Base-by-base conservation (phyloP, 2,888 invertebrate genomes). In the Epiblema foenella region DNA sequence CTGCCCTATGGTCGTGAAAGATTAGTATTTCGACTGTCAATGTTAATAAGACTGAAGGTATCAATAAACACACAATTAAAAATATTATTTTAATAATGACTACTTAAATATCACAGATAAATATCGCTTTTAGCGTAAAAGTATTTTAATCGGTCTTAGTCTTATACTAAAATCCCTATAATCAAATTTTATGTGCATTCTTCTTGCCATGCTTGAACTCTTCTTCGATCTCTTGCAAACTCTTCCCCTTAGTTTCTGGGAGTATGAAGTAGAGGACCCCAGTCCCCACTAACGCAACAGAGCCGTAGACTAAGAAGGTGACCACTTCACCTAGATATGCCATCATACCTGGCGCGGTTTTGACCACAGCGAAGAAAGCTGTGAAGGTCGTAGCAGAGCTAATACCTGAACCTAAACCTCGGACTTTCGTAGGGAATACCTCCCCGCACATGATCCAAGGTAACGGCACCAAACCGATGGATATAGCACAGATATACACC, bases 391-490 rank as follows among this genome's bases (percentile, higher is more conserved):
- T 94, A n/a, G 95, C 94, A 0, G 95, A 94, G 63, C 95, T 95
- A 11, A 96, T 89, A 0, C 96, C 96, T 0, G 96, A 95, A 0
- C 96, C 96, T 0, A 95, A 80, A 0, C 96, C 96, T 42, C 96
- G 89, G 0, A 94, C 93, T 69, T 90, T 93, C 0, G 94, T 93
- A 0, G 96, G 94, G 79, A 96, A 96, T 0, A 97, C 90, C 85
- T 97, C 97, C 0, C 96, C 96, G 75, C 96, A 95, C 94, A 97
- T 95, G 39, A 96, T 95, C 95, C 96, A 97, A 0, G 96, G 96
- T 63, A 97, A 80, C 0, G 96, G 96, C 12, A 95, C 93, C 18
- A 95, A 81, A 0, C 96, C 96, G 65, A 95, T 89, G 0, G 94
- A 93, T 60, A 95, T 92, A 63, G 95, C 94, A 56, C 94, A 90